phyloP scores from a whole-genome alignment of 2,797 vertebrate genomes.

The Paratrypauchen microcephalus region DNA sequence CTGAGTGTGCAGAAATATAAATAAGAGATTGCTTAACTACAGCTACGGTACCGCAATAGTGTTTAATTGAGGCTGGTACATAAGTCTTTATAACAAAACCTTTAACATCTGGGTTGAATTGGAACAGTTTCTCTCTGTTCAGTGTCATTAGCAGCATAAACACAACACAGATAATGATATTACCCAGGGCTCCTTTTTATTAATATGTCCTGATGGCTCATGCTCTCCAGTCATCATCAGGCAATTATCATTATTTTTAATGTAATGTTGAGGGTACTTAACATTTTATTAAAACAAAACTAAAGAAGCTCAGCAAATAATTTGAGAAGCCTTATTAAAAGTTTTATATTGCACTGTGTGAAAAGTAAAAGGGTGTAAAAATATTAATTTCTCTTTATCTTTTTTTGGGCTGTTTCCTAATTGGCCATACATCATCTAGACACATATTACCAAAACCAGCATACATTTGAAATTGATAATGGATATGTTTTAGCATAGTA shows the following conservation, averaged over 20 bases:
- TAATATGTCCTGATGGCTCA: slow-evolving; percentile 9
- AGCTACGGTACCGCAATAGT: too few species aligned
- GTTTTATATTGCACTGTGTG: not conserved
- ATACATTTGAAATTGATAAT: not conserved
- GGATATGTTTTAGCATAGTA: not conserved
- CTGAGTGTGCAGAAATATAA: not conserved
- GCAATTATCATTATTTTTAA: slow-evolving; percentile 13
- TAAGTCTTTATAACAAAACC: not conserved
- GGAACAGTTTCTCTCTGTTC: not conserved
- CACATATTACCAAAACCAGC: not conserved
- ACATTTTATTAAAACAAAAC: slow-evolving; percentile 9
- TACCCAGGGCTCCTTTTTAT: slow-evolving; percentile 7
- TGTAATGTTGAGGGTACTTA: not conserved
- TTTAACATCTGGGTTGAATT: slow-evolving; percentile 4
- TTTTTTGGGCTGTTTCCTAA: not conserved
- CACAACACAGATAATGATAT: slow-evolving; percentile 15
- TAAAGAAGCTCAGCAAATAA: not conserved
- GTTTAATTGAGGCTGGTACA: too few species aligned
- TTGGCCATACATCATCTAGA: not conserved
- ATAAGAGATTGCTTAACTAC: not conserved
- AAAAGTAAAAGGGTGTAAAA: not conserved
- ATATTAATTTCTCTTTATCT: not conserved
- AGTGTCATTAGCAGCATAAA: slow-evolving; percentile 11
- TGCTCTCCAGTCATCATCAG: slow-evolving; percentile 14
- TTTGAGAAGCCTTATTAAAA: not conserved